Percentiles rank a stretch among this genome's conserved stretches.
phyloP scores from a whole-genome alignment of 2,888 invertebrate species.

The Drosophila borborema region DNA sequence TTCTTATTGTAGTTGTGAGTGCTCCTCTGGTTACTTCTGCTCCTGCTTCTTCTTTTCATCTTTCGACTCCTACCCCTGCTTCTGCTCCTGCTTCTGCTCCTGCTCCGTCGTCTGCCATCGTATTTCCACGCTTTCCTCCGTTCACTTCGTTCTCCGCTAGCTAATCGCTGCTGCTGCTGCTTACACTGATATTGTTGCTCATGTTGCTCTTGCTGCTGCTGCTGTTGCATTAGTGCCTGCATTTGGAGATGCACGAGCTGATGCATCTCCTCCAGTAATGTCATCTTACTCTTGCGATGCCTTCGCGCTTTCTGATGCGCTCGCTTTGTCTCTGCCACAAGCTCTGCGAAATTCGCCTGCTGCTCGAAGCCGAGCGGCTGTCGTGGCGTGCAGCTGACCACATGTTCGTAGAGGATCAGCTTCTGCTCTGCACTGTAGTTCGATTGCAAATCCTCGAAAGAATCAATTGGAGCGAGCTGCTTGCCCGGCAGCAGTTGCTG shows the following conservation, averaged over 20 bases:
- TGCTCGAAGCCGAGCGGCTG: conserved; percentile 30
- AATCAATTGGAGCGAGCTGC: conserved; percentile 19
- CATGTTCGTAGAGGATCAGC: conserved; percentile 77
- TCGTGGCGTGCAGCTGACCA: conserved; percentile 54
- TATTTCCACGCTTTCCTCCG: not conserved
- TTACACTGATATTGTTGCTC: too few relatives aligned
- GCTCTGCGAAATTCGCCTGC: conserved; percentile 76
- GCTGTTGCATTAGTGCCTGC: conserved; percentile 71
- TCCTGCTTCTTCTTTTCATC: not conserved
- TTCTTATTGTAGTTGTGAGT: not conserved
- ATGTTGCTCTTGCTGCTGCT: not conserved
- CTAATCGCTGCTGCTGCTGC: not conserved
- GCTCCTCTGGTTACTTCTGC: not conserved
- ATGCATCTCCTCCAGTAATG: conserved; percentile 82
- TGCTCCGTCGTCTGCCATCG: not conserved
- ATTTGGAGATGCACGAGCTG: conserved; percentile 83
- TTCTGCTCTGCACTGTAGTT: conserved; percentile 72
- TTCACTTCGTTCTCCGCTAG: not conserved
- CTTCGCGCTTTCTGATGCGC: conserved; percentile 74
- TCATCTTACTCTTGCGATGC: conserved; percentile 82
- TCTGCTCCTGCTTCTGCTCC: not conserved
- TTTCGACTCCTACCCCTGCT: not conserved
- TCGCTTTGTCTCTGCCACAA: conserved; percentile 77
- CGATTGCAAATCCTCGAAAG: conserved; percentile 75
- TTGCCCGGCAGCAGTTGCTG: conserved; percentile 47